Evolutionary conservation across 2,888 invertebrate species (phyloP).

Genomic region (Archips xylosteana): DNA sequence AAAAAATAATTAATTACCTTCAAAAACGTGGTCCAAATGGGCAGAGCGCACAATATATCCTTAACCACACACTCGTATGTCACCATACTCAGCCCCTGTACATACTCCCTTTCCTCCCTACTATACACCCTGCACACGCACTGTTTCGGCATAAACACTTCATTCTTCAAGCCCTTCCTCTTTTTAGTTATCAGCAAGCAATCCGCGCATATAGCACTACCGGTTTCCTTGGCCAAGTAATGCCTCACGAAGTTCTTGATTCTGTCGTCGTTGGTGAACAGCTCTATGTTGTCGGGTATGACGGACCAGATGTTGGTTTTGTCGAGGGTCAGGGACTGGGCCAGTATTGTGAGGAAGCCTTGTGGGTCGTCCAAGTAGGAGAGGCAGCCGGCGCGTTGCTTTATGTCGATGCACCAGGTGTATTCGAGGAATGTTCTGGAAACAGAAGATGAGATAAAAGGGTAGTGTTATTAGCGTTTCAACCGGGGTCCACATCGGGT

Average conservation of each 20-base stretch:
- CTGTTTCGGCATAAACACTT: constrained; percentile 53
- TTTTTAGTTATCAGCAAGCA: constrained; percentile 51
- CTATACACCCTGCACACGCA: constrained; percentile 68
- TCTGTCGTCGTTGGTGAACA: constrained; percentile 90
- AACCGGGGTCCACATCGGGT: too few species aligned
- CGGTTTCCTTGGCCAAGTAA: constrained; percentile 79
- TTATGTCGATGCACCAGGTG: constrained; percentile 91
- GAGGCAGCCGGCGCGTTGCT: constrained; percentile 95
- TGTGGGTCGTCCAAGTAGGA: constrained; percentile 94
- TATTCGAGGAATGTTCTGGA: constrained; percentile 88
- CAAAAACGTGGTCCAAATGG: constrained; percentile 89
- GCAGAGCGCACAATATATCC: constrained; percentile 91
- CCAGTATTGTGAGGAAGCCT: constrained; percentile 91
- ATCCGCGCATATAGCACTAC: constrained; percentile 50
- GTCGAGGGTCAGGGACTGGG: constrained; percentile 92
- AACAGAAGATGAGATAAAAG: constrained; percentile 37
- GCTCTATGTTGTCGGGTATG: constrained; percentile 87
- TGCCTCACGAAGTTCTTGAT: constrained; percentile 89
- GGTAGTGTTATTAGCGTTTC: too few species aligned
- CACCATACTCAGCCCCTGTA: constrained; percentile 87
- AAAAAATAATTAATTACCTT: constrained; percentile 79
- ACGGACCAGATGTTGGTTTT: constrained; percentile 89
- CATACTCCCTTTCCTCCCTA: constrained; percentile 79
- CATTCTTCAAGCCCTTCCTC: constrained; percentile 56
- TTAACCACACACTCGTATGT: constrained; percentile 93